These are phyloP conservation scores for Eretmocerus hayati DNA, from an alignment of 2,888 invertebrate species.

Conservation along the genomic window DNA sequence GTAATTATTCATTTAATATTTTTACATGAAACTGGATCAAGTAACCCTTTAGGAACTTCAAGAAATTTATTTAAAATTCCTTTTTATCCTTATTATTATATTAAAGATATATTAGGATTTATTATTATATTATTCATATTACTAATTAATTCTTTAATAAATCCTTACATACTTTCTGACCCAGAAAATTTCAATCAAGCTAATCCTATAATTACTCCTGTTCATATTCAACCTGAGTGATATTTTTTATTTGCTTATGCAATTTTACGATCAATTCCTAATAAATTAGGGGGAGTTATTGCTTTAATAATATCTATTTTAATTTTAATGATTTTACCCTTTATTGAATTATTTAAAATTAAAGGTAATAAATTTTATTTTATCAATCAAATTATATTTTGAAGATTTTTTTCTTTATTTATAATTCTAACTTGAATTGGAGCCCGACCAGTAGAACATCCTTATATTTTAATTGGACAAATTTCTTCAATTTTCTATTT, in stretches of 20 bases:
- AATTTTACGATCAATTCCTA: constrained; percentile 72
- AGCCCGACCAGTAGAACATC: constrained; percentile 60
- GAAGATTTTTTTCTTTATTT: constrained; percentile 52
- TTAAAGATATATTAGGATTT: constrained; percentile 60
- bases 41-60: constrained; percentile 60
- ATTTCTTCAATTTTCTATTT: constrained; percentile 47
- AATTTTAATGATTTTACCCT: constrained; percentile 59
- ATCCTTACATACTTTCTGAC: constrained; percentile 59
- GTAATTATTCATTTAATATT: constrained; percentile 60
- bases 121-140: constrained; percentile 52
- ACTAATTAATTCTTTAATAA: constrained; percentile 48
- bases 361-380: constrained; percentile 49
- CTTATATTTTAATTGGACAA: constrained; percentile 59
- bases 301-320: constrained; percentile 60
- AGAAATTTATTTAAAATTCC: constrained; percentile 63
- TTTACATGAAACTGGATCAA: constrained; percentile 62
- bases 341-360: constrained; percentile 47
- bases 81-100: constrained; percentile 60
- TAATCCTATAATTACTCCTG: constrained; percentile 62
- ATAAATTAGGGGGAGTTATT: constrained; percentile 71
- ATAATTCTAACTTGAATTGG: constrained; percentile 67
- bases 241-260: constrained; percentile 79
- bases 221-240: constrained; percentile 79
- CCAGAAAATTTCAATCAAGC: constrained; percentile 70
- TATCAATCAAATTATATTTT: constrained; percentile 56